Evolutionary conservation across 1,140 invertebrate species (phyloP), one percentile per base, ranked within the genome.

Genomic region (Phortica variegata): DNA sequence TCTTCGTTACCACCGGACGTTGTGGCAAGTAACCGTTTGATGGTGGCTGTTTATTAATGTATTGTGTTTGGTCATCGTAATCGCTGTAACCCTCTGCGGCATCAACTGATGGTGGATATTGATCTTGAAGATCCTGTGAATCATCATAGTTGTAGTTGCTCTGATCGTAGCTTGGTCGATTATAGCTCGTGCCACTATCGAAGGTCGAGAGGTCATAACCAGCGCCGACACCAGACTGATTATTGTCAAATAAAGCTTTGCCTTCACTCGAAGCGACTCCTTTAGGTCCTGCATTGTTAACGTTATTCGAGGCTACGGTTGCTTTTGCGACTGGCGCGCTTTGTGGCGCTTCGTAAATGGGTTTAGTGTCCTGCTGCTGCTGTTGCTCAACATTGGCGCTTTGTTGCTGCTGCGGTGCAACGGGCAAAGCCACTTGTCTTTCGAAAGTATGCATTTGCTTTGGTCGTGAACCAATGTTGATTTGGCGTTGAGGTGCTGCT

Each of bases 1-100:
- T 75, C 31, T 73, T 75, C n/a, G 68, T 70, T 6, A 73, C 69
- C 3, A 75, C 23, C 0, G 70, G 70, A 16, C 70, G 65, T 7
- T 18, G 43, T 7, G 52, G 56, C 4, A 29, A 29, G 43, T 73
- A 73, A 16, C 52, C 53, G 15, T 55, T 48, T 5, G 49, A 43
- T 1, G 68, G 66, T n/a, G 66, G 66, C 38, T 66, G n/a, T n/a
- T n/a, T n/a, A n/a, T n/a, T n/a, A n/a, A n/a, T n/a, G n/a, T 58
- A 59, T 29, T 43, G 41, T n/a, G 51, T 26, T 29, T 59, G 66
- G 6, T 68, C 60, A 3, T 15, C 44, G 13, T 71, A 71, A 39
- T 72, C 61, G 42, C 60, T 62, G 17, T 70, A 70, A 32, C 56
- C 49, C 10, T 1, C 44, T 53, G n/a, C 65, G 18, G 40, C 52